A percentile compares a stretch with the other conserved stretches of the same genome.
These are phyloP conservation scores for Gonioctena quinquepunctata DNA, from an alignment of 1,140 invertebrate species.

Conservation along the genomic window DNA sequence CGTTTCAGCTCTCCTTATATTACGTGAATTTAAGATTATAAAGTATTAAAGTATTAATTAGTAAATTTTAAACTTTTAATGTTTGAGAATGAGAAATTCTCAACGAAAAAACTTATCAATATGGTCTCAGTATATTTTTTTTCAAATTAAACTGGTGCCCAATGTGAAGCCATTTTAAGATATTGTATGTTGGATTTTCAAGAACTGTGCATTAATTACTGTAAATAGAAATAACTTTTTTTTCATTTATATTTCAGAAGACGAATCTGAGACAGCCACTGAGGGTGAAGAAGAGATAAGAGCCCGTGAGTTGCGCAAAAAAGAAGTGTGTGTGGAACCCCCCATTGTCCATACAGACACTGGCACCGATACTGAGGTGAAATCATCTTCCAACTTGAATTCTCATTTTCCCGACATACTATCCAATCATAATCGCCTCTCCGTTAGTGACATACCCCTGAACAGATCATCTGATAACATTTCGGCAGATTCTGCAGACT, in stretches of 20 bases:
- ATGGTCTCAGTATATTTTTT: too few relatives aligned
- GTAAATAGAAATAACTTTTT: neutral
- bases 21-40: too few relatives aligned
- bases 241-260: slow-evolving; percentile 57
- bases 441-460: slow-evolving; percentile 12
- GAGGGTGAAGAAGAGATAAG: slow-evolving; percentile 74
- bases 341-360: slow-evolving; percentile 68
- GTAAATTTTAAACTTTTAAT: too few relatives aligned
- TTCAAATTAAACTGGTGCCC: too few relatives aligned
- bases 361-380: slow-evolving; percentile 77
- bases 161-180: too few relatives aligned
- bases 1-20: too few relatives aligned
- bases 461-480: slow-evolving; percentile 40
- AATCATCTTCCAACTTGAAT: slow-evolving; percentile 42
- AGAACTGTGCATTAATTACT: too few relatives aligned
- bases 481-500: slow-evolving; percentile 43
- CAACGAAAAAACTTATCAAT: too few relatives aligned
- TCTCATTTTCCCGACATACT: slow-evolving; percentile 37
- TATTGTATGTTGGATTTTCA: too few relatives aligned
- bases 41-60: too few relatives aligned
- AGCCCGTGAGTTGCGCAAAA: slow-evolving; percentile 66
- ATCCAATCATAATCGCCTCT: slow-evolving; percentile 28
- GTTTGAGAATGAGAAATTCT: too few relatives aligned
- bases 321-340: slow-evolving; percentile 70
- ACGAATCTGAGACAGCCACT: slow-evolving; percentile 72